phyloP scores from a whole-genome alignment of 2,113 vertebrate species.

The Zosterops borbonicus region DNA sequence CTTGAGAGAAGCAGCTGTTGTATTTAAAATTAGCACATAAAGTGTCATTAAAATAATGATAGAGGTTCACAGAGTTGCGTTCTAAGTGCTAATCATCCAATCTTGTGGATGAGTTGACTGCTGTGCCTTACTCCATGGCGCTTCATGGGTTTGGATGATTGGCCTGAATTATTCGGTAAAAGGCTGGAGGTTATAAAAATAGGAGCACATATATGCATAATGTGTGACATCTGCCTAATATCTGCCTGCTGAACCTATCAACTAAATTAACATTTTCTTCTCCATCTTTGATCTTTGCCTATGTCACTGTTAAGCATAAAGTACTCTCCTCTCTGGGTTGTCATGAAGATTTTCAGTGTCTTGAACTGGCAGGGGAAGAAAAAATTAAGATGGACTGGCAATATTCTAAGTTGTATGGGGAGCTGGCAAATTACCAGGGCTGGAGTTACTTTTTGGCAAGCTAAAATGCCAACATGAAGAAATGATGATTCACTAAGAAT shows the following conservation, averaged over 20 bases:
- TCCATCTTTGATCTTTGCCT: neutral
- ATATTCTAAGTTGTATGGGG: neutral
- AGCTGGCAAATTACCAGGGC: neutral
- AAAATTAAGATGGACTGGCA: neutral
- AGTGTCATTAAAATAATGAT: constrained; percentile 33
- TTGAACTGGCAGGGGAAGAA: neutral
- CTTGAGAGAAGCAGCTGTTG: constrained; percentile 40
- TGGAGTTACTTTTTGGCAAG: neutral
- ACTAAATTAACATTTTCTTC: constrained; percentile 40
- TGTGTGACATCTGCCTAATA: constrained; percentile 39
- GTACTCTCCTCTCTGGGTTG: neutral
- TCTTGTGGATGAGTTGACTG: neutral
- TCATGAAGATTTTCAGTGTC: neutral
- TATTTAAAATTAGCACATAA: constrained; percentile 40
- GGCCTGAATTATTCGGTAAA: neutral
- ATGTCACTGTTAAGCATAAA: neutral
- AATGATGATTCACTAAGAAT: neutral
- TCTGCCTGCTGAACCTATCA: constrained; percentile 24
- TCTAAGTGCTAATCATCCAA: neutral
- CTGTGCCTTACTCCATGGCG: neutral
- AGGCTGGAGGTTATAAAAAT: neutral
- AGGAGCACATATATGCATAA: neutral
- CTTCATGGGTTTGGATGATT: neutral
- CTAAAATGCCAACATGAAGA: neutral
- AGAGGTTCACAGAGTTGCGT: constrained; percentile 3